phyloP scores from a whole-genome alignment of 2,113 vertebrate genomes.

The Nycticebus coucang region DNA sequence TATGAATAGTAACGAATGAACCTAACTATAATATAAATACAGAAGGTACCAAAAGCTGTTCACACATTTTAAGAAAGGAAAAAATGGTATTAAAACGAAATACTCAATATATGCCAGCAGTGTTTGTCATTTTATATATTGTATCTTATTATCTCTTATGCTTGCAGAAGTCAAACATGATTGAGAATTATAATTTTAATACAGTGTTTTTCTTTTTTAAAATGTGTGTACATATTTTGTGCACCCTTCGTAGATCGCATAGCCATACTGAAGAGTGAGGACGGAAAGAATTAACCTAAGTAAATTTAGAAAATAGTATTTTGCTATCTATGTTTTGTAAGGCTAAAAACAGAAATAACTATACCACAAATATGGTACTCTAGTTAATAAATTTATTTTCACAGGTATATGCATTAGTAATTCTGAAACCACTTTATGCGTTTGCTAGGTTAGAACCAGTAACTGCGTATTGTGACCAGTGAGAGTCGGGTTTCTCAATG shows the following conservation, averaged over 20 bases:
- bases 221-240: no score
- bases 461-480: neutral
- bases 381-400: slow-evolving; percentile 26
- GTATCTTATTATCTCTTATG: no score
- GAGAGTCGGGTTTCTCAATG: neutral
- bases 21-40: neutral
- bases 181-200: no score
- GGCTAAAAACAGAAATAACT: slow-evolving; percentile 1
- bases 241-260: neutral
- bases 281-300: neutral
- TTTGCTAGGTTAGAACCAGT: neutral
- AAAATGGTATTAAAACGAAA: no score
- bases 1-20: neutral
- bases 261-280: neutral
- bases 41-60: no score
- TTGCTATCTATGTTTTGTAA: neutral
- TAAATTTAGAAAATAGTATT: neutral
- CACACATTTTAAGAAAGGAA: no score
- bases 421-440: slow-evolving; percentile 18
- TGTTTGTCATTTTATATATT: no score
- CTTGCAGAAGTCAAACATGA: no score
- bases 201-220: no score
- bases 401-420: neutral
- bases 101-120: no score
- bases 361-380: neutral